phyloP scores from a whole-genome alignment of 2,797 vertebrate species.

The Acrocephalus scirpaceus region DNA sequence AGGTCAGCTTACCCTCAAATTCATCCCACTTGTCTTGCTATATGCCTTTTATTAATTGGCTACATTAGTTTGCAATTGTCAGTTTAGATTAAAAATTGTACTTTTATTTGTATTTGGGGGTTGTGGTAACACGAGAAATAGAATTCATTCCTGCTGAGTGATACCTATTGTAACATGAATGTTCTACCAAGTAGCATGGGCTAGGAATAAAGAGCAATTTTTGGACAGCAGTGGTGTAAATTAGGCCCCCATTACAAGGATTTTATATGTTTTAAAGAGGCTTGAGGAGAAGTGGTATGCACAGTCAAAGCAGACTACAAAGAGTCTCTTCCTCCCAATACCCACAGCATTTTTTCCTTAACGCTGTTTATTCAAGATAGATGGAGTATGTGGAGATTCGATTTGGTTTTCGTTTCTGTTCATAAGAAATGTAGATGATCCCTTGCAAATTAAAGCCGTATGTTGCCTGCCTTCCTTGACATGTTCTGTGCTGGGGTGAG shows the following conservation, averaged over 20 bases:
- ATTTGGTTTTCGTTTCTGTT: constrained; percentile 42
- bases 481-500: constrained; percentile 35
- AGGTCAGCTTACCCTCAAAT: neutral
- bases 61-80: neutral
- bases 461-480: constrained; percentile 56
- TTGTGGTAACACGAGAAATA: neutral
- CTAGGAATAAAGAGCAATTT: constrained; percentile 10
- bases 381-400: constrained; percentile 59
- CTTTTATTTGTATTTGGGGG: neutral
- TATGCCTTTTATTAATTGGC: neutral
- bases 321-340: constrained; percentile 20
- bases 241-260: neutral
- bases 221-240: neutral
- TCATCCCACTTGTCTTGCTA: neutral
- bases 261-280: neutral
- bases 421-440: constrained; percentile 69
- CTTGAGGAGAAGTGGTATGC: neutral
- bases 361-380: constrained; percentile 55
- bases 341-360: constrained; percentile 16
- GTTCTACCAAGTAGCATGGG: neutral
- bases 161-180: constrained; percentile 5
- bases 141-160: constrained; percentile 17
- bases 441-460: constrained; percentile 72
- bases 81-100: neutral
- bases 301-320: constrained; percentile 5